Conservation (phyloP, 2,113 vertebrate species). For the Pica pica region DNA sequence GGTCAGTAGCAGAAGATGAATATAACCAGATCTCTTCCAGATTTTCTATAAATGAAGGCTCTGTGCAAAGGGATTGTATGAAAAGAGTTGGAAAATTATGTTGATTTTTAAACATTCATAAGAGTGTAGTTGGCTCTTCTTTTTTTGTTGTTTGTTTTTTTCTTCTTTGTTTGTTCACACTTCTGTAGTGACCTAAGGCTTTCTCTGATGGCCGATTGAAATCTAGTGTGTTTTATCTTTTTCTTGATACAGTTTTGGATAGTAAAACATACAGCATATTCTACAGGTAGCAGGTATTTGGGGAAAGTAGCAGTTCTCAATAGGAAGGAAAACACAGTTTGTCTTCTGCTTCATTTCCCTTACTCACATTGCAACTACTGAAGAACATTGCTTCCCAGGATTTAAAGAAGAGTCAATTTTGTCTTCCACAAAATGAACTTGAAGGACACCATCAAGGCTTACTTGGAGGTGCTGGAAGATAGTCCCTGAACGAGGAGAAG, state of each 20-base stretch:
- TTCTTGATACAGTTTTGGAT: rapidly evolving
- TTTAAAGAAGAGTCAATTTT: neutral
- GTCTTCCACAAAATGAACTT: neutral
- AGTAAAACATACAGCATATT: neutral
- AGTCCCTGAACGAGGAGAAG: rapidly evolving
- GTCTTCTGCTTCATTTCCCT: neutral
- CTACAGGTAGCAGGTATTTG: neutral
- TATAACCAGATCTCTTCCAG: neutral
- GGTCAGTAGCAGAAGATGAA: neutral
- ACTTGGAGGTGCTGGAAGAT: neutral
- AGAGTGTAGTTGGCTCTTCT: neutral
- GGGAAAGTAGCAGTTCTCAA: neutral
- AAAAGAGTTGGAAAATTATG: neutral
- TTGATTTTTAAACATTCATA: neutral
- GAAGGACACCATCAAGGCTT: neutral
- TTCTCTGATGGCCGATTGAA: neutral
- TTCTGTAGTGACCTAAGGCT: neutral
- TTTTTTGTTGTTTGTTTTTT: neutral
- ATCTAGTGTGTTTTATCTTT: neutral
- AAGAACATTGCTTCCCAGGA: neutral
- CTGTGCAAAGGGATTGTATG: neutral
- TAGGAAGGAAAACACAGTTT: neutral
- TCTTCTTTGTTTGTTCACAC: neutral
- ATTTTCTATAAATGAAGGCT: neutral
- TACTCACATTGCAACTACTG: neutral